phyloP scores from a whole-genome alignment of 2,888 invertebrate species.

The Leptopilina myrica region DNA sequence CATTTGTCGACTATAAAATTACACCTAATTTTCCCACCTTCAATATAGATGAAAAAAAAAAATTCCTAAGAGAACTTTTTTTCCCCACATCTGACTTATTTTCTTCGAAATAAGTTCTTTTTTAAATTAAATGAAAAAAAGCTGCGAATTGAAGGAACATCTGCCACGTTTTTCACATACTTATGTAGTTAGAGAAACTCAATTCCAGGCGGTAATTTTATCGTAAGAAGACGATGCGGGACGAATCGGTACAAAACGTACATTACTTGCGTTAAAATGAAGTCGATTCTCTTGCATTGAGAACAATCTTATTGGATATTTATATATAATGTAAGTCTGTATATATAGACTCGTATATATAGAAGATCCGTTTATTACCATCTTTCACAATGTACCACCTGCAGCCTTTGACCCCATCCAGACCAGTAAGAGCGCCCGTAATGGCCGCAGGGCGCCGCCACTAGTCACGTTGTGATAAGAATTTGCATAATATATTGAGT shows the following conservation, averaged over 20 bases:
- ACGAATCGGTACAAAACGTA: slow-evolving; percentile 1
- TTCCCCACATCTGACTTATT: neutral
- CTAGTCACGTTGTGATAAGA: slow-evolving; percentile 14
- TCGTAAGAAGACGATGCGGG: slow-evolving; percentile 24
- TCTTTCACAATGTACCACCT: slow-evolving; percentile 23
- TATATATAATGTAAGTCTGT: neutral
- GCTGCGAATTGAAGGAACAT: neutral
- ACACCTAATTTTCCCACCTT: too few species aligned
- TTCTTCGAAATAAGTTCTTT: neutral
- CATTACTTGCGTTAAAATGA: slow-evolving; percentile 4
- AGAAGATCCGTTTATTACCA: slow-evolving; percentile 28
- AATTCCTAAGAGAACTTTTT: too few species aligned
- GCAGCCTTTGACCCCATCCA: slow-evolving; percentile 22
- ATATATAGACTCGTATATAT: neutral
- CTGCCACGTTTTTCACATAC: slow-evolving; percentile 17
- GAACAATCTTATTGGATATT: slow-evolving; percentile 11
- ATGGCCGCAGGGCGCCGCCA: slow-evolving; percentile 17
- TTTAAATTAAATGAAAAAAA: neutral
- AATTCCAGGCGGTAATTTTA: slow-evolving; percentile 17
- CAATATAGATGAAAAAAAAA: too few species aligned
- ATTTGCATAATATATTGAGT: slow-evolving; percentile 12
- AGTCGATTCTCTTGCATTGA: slow-evolving; percentile 4
- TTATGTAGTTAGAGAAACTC: slow-evolving; percentile 27
- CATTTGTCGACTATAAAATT: too few species aligned
- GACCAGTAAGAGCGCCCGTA: slow-evolving; percentile 8